Base-by-base conservation (phyloP, 2,888 invertebrate species). In the Bombyx huttoni region DNA sequence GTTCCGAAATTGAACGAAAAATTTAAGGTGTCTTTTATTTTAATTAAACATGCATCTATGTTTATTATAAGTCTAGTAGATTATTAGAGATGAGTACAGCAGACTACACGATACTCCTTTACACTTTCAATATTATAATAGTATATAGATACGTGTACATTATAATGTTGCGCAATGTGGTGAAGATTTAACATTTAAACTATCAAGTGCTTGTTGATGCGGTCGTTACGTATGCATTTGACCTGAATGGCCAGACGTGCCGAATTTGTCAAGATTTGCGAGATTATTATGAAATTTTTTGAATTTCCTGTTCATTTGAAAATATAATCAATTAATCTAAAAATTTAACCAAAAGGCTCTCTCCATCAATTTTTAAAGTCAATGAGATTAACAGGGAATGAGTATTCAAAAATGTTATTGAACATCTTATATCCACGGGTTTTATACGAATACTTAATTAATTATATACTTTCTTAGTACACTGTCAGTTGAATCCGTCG, bases 151-250 rank as follows among this genome's bases (percentile, higher is more conserved):
- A 67, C 68, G 67, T 40, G 40, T 12, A 40, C 61, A 65, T 62
- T 64, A 59, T 54, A 52, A 49, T 48, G 59, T 77, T 77, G 65
- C 71, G 64, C 70, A 76, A 75, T 54, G 59, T 58, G 57, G 55
- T 64, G 62, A 72, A 69, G 66, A 70, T 73, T 66, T 73, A 74
- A 70, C 74, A 75, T 76, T 75, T 74, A 65, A 68, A 63, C 61
- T 63, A 63, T 70, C 62, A 71, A 65, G 66, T 62, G 64, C 59
- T 62, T 61, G 63, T 53, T 58, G 62, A 68, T 66, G 64, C 61
- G 59, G 64, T 62, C 59, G 66, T 74, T 75, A 71, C 74, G 73
- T 73, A 59, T 61, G 60, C 56, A 61, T 65, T 61, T 68, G 68
- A 72, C 74, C 69, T 66, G 61, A 60, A 70, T 70, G 54, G 54